Evolutionary conservation across 2,888 invertebrate genomes (phyloP).

Genomic region (Helleia helle): DNA sequence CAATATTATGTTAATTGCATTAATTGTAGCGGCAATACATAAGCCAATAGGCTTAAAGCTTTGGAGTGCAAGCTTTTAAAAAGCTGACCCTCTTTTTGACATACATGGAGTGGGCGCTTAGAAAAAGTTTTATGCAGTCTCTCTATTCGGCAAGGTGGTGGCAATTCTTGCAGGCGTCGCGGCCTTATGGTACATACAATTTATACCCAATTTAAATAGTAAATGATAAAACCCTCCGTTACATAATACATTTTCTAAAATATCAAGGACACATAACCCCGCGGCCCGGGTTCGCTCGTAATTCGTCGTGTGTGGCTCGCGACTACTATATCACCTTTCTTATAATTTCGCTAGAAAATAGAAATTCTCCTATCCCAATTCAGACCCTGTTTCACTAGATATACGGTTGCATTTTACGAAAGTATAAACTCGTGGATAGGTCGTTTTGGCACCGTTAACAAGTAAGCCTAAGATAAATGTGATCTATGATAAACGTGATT

Average conservation of each 20-base stretch:
- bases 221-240: background rate
- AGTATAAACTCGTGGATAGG: slow-evolving; percentile 23
- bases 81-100: too few relatives aligned
- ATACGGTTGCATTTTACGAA: slow-evolving; percentile 28
- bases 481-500: slow-evolving; percentile 72
- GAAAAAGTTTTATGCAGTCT: too few relatives aligned
- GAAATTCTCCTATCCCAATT: slow-evolving; percentile 25
- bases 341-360: slow-evolving; percentile 37
- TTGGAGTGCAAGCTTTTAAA: too few relatives aligned
- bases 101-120: too few relatives aligned
- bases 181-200: background rate
- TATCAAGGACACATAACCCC: slow-evolving; percentile 54
- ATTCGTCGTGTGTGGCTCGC: slow-evolving; percentile 71
- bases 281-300: slow-evolving; percentile 57
- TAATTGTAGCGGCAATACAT: too few relatives aligned
- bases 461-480: slow-evolving; percentile 66
- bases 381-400: slow-evolving; percentile 22
- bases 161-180: too few relatives aligned
- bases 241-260: slow-evolving; percentile 17
- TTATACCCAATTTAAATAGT: background rate
- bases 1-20: too few relatives aligned
- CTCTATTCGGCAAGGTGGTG: too few relatives aligned
- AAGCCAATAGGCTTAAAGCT: too few relatives aligned
- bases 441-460: slow-evolving; percentile 24
- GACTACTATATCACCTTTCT: slow-evolving; percentile 46